Percentiles rank a stretch among this genome's conserved stretches.
These are phyloP conservation scores for Merodon equestris DNA, from an alignment of 2,888 invertebrate species.

Conservation along the genomic window DNA sequence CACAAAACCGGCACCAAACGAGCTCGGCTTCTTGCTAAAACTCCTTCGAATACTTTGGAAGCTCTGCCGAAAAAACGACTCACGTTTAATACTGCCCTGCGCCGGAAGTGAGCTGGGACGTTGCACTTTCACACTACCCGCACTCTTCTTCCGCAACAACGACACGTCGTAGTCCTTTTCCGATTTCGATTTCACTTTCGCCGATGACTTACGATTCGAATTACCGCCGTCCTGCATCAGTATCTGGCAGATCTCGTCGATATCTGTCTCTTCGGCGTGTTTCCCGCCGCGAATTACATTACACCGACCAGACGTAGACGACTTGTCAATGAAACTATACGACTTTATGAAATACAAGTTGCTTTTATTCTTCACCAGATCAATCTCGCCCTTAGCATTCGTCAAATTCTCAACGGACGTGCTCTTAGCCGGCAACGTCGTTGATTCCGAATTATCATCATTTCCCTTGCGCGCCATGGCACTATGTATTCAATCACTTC, in stretches of 20 bases:
- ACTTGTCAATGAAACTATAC: constrained; percentile 72
- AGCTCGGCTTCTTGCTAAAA: constrained; percentile 70
- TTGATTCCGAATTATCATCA: constrained; percentile 33
- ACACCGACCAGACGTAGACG: constrained; percentile 27
- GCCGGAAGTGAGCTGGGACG: constrained; percentile 51
- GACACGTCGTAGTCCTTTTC: constrained; percentile 48
- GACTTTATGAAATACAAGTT: constrained; percentile 73
- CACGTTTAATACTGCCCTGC: constrained; percentile 71
- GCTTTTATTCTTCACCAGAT: constrained; percentile 73
- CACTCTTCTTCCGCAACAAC: constrained; percentile 45
- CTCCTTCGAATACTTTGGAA: constrained; percentile 75
- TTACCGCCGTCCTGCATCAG: constrained; percentile 20
- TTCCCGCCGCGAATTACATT: constrained; percentile 28
- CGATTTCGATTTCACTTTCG: constrained; percentile 35
- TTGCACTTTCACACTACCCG: background rate
- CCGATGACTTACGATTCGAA: constrained; percentile 11
- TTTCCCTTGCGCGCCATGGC: constrained; percentile 49
- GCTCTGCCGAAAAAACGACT: constrained; percentile 75
- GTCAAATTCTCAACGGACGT: constrained; percentile 27
- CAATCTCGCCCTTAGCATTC: constrained; percentile 61
- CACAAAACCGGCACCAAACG: constrained; percentile 42
- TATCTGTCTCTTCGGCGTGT: constrained; percentile 34
- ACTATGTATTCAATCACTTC: too few species aligned
- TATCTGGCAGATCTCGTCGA: constrained; percentile 34
- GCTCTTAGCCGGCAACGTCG: constrained; percentile 1